phyloP scores from a whole-genome alignment of 2,888 invertebrate species.

The Pterobdella sp. region DNA sequence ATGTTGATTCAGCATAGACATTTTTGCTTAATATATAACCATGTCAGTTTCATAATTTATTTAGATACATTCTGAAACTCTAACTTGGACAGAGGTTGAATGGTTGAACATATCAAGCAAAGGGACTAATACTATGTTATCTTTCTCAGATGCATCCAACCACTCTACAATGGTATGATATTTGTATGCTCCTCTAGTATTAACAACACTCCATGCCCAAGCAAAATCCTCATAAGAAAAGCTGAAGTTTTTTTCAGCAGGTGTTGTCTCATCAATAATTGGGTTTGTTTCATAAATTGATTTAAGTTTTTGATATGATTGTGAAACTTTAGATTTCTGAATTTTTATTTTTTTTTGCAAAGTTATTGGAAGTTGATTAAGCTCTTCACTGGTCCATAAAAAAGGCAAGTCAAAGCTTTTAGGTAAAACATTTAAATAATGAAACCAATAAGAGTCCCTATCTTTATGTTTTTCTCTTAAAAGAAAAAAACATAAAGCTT shows the following conservation, averaged over 20 bases:
- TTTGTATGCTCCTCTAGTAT: conserved; percentile 55
- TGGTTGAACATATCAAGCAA: conserved; percentile 86
- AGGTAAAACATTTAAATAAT: conserved; percentile 45
- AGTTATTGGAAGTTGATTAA: conserved; percentile 39
- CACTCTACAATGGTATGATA: conserved; percentile 49
- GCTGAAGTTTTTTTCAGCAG: not conserved
- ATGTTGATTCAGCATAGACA: not conserved
- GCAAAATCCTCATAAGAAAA: conserved; percentile 55
- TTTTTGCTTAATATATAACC: not conserved
- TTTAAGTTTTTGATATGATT: conserved; percentile 29
- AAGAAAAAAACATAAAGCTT: conserved; percentile 65
- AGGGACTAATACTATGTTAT: conserved; percentile 67
- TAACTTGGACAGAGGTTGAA: conserved; percentile 53
- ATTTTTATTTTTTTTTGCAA: conserved; percentile 33
- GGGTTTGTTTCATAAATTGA: not conserved
- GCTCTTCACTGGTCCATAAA: conserved; percentile 41
- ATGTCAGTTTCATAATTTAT: not conserved
- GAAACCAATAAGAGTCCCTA: conserved; percentile 43
- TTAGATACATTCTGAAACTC: not conserved
- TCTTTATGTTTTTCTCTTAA: conserved; percentile 60
- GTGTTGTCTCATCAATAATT: not conserved
- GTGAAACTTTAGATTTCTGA: conserved; percentile 28
- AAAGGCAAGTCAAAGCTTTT: conserved; percentile 51
- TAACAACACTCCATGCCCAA: conserved; percentile 77
- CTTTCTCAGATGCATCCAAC: conserved; percentile 41